Evolutionary conservation across 1,140 invertebrate species (phyloP).

Genomic region (Monochamus saltuarius): DNA sequence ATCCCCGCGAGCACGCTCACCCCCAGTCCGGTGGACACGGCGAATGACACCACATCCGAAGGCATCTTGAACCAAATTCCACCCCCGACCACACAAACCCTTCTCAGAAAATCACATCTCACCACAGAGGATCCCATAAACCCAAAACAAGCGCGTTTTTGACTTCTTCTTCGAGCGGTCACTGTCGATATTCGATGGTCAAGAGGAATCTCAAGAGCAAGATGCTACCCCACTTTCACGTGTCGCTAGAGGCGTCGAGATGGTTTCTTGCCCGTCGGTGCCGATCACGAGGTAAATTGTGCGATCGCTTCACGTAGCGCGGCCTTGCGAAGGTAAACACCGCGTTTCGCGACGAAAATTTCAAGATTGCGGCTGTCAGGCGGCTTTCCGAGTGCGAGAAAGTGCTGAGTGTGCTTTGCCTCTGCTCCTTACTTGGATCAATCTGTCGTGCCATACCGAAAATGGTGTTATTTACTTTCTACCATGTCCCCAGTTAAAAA

Average conservation of each 20-base stretch:
- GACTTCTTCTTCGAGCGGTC: conserved; percentile 2
- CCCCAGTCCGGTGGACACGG: conserved; percentile 57
- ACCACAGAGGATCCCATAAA: conserved; percentile 20
- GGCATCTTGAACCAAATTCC: conserved; percentile 39
- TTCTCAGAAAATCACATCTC: conserved; percentile 25
- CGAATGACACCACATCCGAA: conserved; percentile 54
- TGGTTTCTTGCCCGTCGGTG: conserved; percentile 5
- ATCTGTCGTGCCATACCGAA: too few relatives aligned
- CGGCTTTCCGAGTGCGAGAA: background rate
- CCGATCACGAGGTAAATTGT: conserved; percentile 26
- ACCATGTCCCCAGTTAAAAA: too few relatives aligned
- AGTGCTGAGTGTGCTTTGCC: background rate
- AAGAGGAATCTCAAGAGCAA: conserved; percentile 13
- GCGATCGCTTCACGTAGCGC: conserved; percentile 22
- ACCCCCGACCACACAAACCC: conserved; percentile 21
- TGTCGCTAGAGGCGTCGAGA: background rate
- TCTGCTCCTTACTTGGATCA: too few relatives aligned
- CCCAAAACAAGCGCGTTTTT: background rate
- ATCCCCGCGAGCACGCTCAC: conserved; percentile 60
- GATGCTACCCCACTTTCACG: conserved; percentile 1
- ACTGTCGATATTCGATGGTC: conserved; percentile 19
- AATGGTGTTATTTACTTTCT: too few relatives aligned
- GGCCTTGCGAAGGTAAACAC: conserved; percentile 40
- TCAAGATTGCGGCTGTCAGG: too few relatives aligned
- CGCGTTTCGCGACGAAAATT: background rate